Conservation (phyloP, 2,888 invertebrate species). For the Gastrophysa polygoni region DNA sequence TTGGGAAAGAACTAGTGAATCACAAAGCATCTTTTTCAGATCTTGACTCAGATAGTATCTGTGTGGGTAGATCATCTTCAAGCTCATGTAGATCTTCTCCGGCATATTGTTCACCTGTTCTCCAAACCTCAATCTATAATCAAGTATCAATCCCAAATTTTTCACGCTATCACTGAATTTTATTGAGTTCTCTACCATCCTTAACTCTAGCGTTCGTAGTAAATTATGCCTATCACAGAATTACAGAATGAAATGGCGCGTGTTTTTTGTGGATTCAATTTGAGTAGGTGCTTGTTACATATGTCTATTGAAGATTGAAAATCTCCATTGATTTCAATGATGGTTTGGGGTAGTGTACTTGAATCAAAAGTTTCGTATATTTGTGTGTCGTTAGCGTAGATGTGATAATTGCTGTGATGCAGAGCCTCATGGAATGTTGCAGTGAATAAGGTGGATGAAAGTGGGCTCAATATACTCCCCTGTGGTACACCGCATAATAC, state of each 20-base stretch:
- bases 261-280: conserved; percentile 4
- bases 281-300: conserved; percentile 2
- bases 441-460: neutral
- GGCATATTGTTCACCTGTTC: neutral
- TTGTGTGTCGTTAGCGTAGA: conserved; percentile 6
- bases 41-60: too few relatives aligned
- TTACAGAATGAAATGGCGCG: too few relatives aligned
- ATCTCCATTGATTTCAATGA: conserved; percentile 2
- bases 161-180: too few relatives aligned
- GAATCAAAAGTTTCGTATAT: conserved; percentile 1
- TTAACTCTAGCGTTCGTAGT: too few relatives aligned
- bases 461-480: conserved; percentile 3
- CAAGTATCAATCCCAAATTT: neutral
- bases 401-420: conserved; percentile 3
- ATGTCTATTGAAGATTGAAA: conserved; percentile 1
- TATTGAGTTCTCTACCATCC: too few relatives aligned
- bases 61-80: conserved; percentile 9
- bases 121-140: neutral
- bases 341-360: neutral
- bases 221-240: too few relatives aligned
- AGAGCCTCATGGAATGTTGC: neutral
- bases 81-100: neutral
- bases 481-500: conserved; percentile 4
- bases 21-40: neutral
- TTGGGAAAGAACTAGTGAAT: neutral